A percentile compares a stretch with the other conserved stretches of the same genome.
Evolutionary conservation across 1,140 invertebrate genomes (phyloP).

Genomic region (Nymphalis io): DNA sequence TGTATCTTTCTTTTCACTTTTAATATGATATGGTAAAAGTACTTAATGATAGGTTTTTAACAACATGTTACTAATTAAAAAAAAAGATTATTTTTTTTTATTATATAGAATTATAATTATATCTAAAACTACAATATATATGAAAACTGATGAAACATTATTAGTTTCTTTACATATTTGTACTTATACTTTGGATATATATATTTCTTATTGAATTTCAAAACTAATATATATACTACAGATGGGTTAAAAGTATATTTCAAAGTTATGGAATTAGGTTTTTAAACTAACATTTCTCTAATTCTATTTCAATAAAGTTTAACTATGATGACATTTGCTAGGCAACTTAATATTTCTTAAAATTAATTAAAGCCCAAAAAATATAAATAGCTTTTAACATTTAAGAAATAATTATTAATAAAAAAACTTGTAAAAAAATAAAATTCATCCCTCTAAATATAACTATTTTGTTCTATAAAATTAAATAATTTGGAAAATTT

Average conservation of each 20-base stretch:
- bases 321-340: conserved; percentile 4
- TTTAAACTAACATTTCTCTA: not conserved
- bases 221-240: not conserved
- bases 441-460: not conserved
- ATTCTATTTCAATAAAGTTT: conserved; percentile 2
- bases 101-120: not conserved
- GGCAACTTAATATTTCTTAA: conserved; percentile 28
- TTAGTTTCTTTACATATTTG: not conserved
- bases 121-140: conserved; percentile 5
- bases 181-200: conserved; percentile 17
- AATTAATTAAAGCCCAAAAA: conserved; percentile 37
- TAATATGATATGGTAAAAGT: conserved; percentile 30
- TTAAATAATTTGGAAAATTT: not conserved
- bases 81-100: not conserved
- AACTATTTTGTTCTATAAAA: too few relatives aligned
- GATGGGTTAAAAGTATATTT: not conserved
- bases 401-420: not conserved
- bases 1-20: conserved; percentile 29
- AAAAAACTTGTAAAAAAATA: not conserved
- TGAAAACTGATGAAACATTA: not conserved
- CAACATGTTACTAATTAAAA: conserved; percentile 4
- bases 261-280: not conserved
- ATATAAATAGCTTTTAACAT: conserved; percentile 23
- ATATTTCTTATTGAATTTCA: not conserved
- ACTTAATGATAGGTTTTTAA: conserved; percentile 13